Evolutionary conservation across 2,797 vertebrate species (phyloP), one percentile per base, ranked within the genome.

Genomic region (Tiaroga cobitis): DNA sequence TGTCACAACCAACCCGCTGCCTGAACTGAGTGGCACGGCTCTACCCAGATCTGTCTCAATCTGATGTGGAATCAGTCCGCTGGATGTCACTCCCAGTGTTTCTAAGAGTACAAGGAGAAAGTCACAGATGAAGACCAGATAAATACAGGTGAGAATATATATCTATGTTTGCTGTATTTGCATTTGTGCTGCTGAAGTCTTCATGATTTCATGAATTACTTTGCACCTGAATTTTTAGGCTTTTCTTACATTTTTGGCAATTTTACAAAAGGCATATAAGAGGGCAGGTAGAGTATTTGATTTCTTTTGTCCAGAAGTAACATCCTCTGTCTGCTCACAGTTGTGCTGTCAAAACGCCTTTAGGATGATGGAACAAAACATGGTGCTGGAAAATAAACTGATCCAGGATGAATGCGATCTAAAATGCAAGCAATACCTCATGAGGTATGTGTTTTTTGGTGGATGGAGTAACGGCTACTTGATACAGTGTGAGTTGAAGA

Each of bases 371-470:
- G 75, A 87, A 77, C 75, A 63, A 61, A 82, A 32, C 51, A 85
- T 39, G 67, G 59, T n/a, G 49, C 13, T 65, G 68, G 78, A 34
- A 49, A 72, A 68, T 19, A 18, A 59, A 49, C 19, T 8, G 11
- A 51, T 59, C 4, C 49, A 34, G 43, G 10, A 13, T 68, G 86
- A 88, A 63, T 56, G 81, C 41, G n/a, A 81, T 70, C 19, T 72
- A 18, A 75, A 86, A 79, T 86, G 89, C 87, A 81, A 81, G 63
- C 83, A 79, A 6, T 73, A 88, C 51, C 87, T 93, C 54, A 63
- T 73, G 80, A 92, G 91, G 92, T 93, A 63, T 73, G 65, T 79
- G 49, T 43, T 41, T 72, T 49, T 56, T 54, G 10, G 61, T 78
- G 61, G 24, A n/a, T 0, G 26, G 39, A 72, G 69, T 26, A 46